These are phyloP conservation scores for Epinotia ramella DNA, from an alignment of 2,888 invertebrate genomes.

Conservation along the genomic window DNA sequence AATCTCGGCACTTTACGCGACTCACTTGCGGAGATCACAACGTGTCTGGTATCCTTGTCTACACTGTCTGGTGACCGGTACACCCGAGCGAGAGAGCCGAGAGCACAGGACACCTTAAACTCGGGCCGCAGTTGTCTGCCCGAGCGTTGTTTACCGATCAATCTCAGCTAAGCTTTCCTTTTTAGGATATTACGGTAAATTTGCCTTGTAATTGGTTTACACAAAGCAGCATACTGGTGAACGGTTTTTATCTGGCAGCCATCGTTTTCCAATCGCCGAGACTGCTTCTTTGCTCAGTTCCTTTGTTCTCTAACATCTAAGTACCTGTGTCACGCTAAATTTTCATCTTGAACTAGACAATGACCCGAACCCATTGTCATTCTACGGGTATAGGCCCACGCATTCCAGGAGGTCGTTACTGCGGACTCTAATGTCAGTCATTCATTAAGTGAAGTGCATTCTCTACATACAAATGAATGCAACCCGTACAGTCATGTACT, in stretches of 20 bases:
- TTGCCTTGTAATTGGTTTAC: constrained; percentile 42
- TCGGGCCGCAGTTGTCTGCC: constrained; percentile 51
- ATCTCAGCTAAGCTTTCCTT: constrained; percentile 55
- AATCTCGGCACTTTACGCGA: constrained; percentile 68
- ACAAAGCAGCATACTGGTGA: constrained; percentile 10
- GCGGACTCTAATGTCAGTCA: constrained; percentile 65
- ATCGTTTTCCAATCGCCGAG: not conserved
- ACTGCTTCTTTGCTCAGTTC: constrained; percentile 18
- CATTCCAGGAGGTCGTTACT: constrained; percentile 66
- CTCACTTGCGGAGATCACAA: constrained; percentile 65
- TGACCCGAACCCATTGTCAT: constrained; percentile 60
- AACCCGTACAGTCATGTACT: constrained; percentile 51
- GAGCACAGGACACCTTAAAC: constrained; percentile 51
- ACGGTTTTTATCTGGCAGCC: constrained; percentile 14
- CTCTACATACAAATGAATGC: constrained; percentile 71
- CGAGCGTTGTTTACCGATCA: constrained; percentile 64
- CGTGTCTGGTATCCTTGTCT: constrained; percentile 66
- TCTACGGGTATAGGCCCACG: constrained; percentile 59
- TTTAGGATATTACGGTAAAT: constrained; percentile 55
- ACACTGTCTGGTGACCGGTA: constrained; percentile 41
- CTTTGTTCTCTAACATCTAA: constrained; percentile 48
- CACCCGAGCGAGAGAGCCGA: constrained; percentile 51
- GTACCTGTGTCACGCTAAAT: constrained; percentile 47
- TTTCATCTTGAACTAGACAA: constrained; percentile 52
- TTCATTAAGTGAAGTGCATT: constrained; percentile 73